Evolutionary conservation across 1,140 invertebrate species (phyloP).

Genomic region (Ruditapes philippinarum): DNA sequence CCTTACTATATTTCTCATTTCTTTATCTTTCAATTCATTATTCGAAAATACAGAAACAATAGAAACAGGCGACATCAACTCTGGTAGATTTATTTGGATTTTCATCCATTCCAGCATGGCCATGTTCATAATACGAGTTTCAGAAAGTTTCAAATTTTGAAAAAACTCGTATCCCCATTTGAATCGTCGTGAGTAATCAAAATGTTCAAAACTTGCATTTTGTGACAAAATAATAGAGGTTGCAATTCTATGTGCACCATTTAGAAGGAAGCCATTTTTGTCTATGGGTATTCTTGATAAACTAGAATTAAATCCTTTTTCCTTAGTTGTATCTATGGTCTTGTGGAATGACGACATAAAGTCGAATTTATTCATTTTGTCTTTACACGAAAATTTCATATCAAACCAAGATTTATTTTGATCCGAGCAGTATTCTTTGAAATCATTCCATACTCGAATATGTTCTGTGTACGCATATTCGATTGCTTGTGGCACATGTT

Average conservation of each 20-base stretch:
- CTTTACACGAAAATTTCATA: neutral
- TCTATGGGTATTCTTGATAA: neutral
- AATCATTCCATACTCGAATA: neutral
- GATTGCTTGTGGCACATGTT: neutral
- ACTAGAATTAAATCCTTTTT: neutral
- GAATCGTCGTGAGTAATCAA: neutral
- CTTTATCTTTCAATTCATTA: neutral
- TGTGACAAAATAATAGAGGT: neutral
- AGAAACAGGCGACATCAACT: neutral
- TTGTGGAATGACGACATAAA: neutral
- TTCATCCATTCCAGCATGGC: conserved; percentile 16
- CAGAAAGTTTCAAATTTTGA: neutral
- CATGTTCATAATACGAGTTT: neutral
- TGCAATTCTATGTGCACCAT: neutral
- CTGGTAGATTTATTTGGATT: neutral
- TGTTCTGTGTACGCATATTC: neutral
- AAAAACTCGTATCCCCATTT: neutral
- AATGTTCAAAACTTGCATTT: neutral
- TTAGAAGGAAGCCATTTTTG: neutral
- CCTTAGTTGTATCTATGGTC: neutral
- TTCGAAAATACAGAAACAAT: conserved; percentile 15
- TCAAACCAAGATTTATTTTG: neutral
- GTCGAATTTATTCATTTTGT: neutral
- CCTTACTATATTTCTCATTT: neutral
- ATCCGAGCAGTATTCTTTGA: neutral